Evolutionary conservation across 1,140 invertebrate species (phyloP).

Genomic region (Drosophila miranda): DNA sequence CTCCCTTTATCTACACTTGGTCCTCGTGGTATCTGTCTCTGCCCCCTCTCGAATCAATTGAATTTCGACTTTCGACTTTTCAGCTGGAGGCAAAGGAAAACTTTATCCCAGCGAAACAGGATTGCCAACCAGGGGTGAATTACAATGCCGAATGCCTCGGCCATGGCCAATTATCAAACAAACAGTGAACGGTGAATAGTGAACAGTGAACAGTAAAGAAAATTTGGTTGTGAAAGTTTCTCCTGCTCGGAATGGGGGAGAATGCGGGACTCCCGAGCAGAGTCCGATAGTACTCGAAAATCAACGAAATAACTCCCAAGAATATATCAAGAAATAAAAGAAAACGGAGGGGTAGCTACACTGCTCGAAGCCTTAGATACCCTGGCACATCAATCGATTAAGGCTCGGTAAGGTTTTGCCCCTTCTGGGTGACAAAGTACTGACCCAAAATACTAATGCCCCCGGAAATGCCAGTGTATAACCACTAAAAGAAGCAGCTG

Average conservation of each 20-base stretch:
- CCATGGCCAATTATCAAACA: constrained; percentile 74
- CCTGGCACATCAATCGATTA: too few species aligned
- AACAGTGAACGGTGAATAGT: constrained; percentile 38
- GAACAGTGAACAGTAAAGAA: constrained; percentile 36
- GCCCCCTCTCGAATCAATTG: constrained; percentile 59
- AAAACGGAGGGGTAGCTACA: too few species aligned
- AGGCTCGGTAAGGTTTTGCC: too few species aligned
- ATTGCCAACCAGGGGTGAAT: constrained; percentile 7
- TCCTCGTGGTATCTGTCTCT: too few species aligned
- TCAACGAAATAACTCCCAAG: constrained; percentile 65
- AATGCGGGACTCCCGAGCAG: neutral
- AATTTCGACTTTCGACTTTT: constrained; percentile 75
- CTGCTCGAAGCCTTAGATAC: too few species aligned
- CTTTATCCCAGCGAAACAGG: constrained; percentile 35
- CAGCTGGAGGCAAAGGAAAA: constrained; percentile 49
- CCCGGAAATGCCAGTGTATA: neutral
- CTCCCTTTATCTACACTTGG: neutral
- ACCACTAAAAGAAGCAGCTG: neutral
- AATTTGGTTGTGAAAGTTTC: constrained; percentile 70
- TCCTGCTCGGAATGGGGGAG: neutral
- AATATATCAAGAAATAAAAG: constrained; percentile 25
- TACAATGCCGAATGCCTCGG: constrained; percentile 60
- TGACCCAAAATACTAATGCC: too few species aligned
- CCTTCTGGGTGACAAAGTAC: too few species aligned
- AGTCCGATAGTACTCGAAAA: constrained; percentile 36